Evolutionary conservation across 2,888 invertebrate genomes (phyloP).

Genomic region (Tenthredo livida): DNA sequence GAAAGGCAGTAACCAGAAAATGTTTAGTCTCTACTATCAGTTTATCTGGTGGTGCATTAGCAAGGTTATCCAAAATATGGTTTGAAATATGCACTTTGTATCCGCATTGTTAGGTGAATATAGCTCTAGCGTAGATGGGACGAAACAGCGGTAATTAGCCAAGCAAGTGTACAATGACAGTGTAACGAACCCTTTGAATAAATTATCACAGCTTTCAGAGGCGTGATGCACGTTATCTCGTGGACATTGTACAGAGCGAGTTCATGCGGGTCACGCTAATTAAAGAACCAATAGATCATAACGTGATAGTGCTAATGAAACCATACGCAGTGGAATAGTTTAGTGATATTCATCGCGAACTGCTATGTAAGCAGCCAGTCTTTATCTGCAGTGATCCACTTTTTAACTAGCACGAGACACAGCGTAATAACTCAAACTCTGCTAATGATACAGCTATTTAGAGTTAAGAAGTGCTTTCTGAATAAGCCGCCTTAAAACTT

Average conservation of each 20-base stretch:
- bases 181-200: constrained; percentile 36
- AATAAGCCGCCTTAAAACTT: constrained; percentile 67
- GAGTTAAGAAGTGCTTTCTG: constrained; percentile 58
- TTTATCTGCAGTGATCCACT: not conserved
- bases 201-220: not conserved
- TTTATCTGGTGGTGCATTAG: constrained; percentile 21
- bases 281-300: constrained; percentile 24
- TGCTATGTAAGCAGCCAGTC: not conserved
- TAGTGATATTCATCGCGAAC: not conserved
- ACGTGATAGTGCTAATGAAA: constrained; percentile 16
- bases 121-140: not conserved
- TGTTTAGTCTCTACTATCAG: not conserved
- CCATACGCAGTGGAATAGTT: not conserved
- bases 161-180: constrained; percentile 30
- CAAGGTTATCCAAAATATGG: constrained; percentile 25
- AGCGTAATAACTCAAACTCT: constrained; percentile 41
- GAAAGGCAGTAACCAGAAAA: not conserved
- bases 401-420: constrained; percentile 11
- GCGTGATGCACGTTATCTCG: not conserved
- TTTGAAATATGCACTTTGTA: constrained; percentile 39
- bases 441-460: constrained; percentile 45
- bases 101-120: constrained; percentile 16
- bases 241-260: not conserved
- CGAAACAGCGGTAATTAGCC: constrained; percentile 29
- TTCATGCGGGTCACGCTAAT: not conserved